These are phyloP conservation scores for Hormiphora californensis DNA, from an alignment of 37 sponge, comb jelly and placozoan species.

Conservation along the genomic window DNA sequence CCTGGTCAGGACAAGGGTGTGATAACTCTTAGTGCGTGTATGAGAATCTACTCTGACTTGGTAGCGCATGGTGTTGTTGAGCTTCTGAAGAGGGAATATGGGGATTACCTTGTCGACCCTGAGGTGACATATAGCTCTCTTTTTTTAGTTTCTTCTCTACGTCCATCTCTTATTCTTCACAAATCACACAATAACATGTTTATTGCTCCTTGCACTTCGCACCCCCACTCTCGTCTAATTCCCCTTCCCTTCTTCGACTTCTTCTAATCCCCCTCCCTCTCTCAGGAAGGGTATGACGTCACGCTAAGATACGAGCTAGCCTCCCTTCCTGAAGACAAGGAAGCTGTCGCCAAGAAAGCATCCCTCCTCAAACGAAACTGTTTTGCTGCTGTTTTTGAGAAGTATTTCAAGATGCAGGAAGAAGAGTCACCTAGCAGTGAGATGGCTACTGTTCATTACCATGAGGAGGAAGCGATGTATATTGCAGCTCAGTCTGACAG, in stretches of 20 bases:
- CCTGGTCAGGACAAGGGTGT: conserved; percentile 82
- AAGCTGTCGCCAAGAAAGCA: conserved; percentile 67
- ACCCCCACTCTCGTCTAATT: too few species aligned
- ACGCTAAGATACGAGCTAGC: conserved; percentile 80
- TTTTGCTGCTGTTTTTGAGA: conserved; percentile 90
- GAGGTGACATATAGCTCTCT: neutral
- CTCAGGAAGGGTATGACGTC: conserved; percentile 70
- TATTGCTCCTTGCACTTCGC: too few species aligned
- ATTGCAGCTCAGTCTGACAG: conserved; percentile 91
- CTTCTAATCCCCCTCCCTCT: conserved; percentile 12
- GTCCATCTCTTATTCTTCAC: too few species aligned
- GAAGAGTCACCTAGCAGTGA: conserved; percentile 59
- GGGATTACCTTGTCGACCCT: neutral
- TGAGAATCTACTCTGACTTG: conserved; percentile 85
- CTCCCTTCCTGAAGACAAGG: conserved; percentile 72
- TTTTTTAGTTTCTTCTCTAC: neutral
- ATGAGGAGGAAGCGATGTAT: conserved; percentile 94
- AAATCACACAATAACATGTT: too few species aligned
- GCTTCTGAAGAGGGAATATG: conserved; percentile 58
- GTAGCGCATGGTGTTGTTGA: conserved; percentile 76
- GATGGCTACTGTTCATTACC: conserved; percentile 85
- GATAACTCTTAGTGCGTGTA: conserved; percentile 80
- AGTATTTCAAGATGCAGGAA: conserved; percentile 84
- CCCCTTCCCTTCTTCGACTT: too few species aligned
- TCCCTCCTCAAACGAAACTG: conserved; percentile 93